Base-by-base conservation (phyloP, 2,113 vertebrate species). In the Leuciscus idus region DNA sequence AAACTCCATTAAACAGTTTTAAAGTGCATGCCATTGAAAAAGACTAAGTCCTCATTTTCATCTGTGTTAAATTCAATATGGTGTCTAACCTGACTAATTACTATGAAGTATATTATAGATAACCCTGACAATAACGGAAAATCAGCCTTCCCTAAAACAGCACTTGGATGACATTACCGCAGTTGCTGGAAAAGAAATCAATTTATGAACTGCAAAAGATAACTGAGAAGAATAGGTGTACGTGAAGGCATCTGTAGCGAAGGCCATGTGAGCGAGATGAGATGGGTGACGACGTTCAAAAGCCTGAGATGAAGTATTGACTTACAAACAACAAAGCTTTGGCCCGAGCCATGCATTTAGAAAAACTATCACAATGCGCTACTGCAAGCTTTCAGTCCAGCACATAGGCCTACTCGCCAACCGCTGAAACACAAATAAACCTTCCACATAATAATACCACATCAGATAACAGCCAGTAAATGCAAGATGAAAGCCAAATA, bases 291-390 rank as follows among this genome's bases (percentile, higher is more conserved):
- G 50, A 33, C 1, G 28, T 77, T 77, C 28, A 57, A 77, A 75
- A 33, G 52, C 10, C 76, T n/a, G 19, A 33, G 3, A 57, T 78
- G 28, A 4, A 36, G 52, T 78, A 78, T 78, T 78, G 33, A 78
- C 76, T 78, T 78, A 13, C 52, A 78, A 59, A 78, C 52, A 39
- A 52, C 5, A 59, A 78, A 78, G 76, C 52, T 48, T 10, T 59
- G 17, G 4, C 55, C 10, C n/a, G 10, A 26, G 74, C 2, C 26
- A 10, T 52, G 74, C 46, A 55, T 77, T 57, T 78, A 77, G 19
- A 57, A 52, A 76, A 76, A 72, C 68, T 52, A 78, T 57, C 75
- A 39, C 52, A 78, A 78, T 78, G 75, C 28, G 6, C 6, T 15
- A 61, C 5, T 30, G 8, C 28, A 70, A 70, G 30, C 30, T 55